Evolutionary conservation across 2,113 vertebrate genomes (phyloP), one percentile per base, ranked within the genome.

Genomic region (Oriolus oriolus): DNA sequence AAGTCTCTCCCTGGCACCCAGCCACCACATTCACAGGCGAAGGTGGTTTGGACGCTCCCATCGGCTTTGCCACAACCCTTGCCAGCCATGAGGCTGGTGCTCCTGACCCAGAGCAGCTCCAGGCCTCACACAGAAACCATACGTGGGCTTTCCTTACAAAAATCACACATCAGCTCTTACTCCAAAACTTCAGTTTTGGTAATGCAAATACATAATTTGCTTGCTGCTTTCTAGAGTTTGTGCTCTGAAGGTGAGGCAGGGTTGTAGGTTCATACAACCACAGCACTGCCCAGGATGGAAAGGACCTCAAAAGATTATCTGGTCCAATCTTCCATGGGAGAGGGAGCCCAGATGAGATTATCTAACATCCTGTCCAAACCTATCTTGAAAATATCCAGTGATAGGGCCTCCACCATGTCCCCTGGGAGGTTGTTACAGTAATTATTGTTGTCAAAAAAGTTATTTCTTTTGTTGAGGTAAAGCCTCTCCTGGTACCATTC

Each of bases 51-150:
- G 53, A 81, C 7, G 11, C 11, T 22, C 35, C 16, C 47, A 53
- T 0, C 0, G 52, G 22, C n/a, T 75, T 53, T 87, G 61, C 11
- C 2, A 10, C 28, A 44, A n/a, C 4, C 37, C 24, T 45, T 56
- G 57, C 17, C n/a, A 49, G 54, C 17, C 35, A 26, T 1, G 6
- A 6, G 2, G 11, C 5, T 9, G 30, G 7, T 0, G 0, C 9
- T 42, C 30, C 47, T 37, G 13, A 20, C 59, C 13, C 49, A 53
- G 37, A n/a, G 47, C 3, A 4, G 21, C 63, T 45, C 26, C 41
- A 53, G 39, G 26, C 22, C 49, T 73, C 42, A 14, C 9, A 41
- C 31, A 44, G 13, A 63, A 87, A 44, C 6, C 16, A 59, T 2
- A 31, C 1, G 42, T 0, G 1, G 23, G 16, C 27, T 76, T 59